Evolutionary conservation across 2,888 invertebrate species (phyloP).

Genomic region (Drepana falcataria): DNA sequence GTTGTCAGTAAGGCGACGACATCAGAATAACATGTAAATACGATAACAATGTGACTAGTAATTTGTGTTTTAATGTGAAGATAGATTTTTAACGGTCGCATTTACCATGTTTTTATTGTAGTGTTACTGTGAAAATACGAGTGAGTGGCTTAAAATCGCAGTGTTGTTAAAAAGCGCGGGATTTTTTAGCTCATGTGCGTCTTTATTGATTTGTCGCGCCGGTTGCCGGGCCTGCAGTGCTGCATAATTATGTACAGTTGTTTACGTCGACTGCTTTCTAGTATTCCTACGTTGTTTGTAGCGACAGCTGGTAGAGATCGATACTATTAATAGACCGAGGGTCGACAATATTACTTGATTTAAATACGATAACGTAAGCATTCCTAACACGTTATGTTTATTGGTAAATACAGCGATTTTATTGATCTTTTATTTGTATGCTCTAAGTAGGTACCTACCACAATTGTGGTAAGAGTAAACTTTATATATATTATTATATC

Average conservation of each 20-base stretch:
- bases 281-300: constrained; percentile 22
- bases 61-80: constrained; percentile 17
- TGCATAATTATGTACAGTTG: constrained; percentile 52
- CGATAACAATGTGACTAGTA: constrained; percentile 29
- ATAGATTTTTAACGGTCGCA: constrained; percentile 7
- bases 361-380: too few relatives aligned
- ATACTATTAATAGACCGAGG: constrained; percentile 35
- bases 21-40: constrained; percentile 30
- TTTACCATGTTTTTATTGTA: constrained; percentile 12
- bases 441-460: too few relatives aligned
- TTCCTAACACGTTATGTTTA: too few relatives aligned
- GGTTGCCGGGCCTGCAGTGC: constrained; percentile 54
- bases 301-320: constrained; percentile 20
- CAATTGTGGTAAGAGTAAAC: too few relatives aligned
- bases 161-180: constrained; percentile 52
- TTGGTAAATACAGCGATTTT: too few relatives aligned
- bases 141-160: constrained; percentile 6
- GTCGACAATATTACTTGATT: constrained; percentile 38
- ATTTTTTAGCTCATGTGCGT: constrained; percentile 44
- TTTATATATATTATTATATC: too few relatives aligned
- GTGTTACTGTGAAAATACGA: constrained; percentile 10
- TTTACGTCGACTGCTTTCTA: constrained; percentile 48
- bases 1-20: constrained; percentile 61
- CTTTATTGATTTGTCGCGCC: constrained; percentile 61
- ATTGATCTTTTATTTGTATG: too few relatives aligned